Evolutionary conservation across 2,888 invertebrate species (phyloP).

Genomic region (Sialis lutaria): DNA sequence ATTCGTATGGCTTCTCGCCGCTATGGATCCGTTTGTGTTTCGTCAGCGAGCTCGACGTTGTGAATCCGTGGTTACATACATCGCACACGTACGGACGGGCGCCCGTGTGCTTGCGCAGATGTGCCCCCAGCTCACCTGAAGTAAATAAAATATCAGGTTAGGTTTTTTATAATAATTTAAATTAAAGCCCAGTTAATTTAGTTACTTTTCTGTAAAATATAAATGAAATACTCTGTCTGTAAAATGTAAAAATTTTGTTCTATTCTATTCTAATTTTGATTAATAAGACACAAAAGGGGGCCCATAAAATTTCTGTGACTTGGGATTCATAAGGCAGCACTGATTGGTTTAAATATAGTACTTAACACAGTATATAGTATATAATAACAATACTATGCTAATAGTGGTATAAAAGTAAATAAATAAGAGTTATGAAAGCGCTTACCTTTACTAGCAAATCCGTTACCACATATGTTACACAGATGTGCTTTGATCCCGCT

Average conservation of each 20-base stretch:
- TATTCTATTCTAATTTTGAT: no score
- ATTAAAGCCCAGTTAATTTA: background rate
- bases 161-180: constrained; percentile 21
- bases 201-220: no score
- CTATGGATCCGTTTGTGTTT: constrained; percentile 38
- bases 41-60: constrained; percentile 35
- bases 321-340: no score
- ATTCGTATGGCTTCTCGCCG: constrained; percentile 42
- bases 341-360: no score
- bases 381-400: no score
- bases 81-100: constrained; percentile 24
- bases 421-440: background rate
- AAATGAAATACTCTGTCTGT: no score
- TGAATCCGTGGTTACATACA: constrained; percentile 24
- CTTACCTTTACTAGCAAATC: constrained; percentile 24
- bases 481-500: constrained; percentile 28
- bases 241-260: no score
- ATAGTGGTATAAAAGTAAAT: no score
- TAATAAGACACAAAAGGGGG: no score
- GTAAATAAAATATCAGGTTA: constrained; percentile 26
- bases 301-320: no score
- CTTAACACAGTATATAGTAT: no score
- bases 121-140: constrained; percentile 26
- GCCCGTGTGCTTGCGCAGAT: constrained; percentile 27
- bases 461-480: constrained; percentile 26